phyloP scores from a whole-genome alignment of 2,797 vertebrate genomes.

The Megaceryle alcyon region DNA sequence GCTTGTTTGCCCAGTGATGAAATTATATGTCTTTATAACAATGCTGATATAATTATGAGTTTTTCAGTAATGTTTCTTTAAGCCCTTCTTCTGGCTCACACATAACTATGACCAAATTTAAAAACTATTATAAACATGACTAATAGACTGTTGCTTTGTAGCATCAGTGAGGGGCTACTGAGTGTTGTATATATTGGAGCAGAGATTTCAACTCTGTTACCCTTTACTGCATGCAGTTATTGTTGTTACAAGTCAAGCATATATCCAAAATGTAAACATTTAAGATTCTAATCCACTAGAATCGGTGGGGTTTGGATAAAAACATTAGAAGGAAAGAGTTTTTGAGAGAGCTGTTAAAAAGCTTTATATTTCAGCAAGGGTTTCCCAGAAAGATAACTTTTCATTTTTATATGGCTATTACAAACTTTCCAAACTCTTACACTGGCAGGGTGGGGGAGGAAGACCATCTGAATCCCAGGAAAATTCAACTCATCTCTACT shows the following conservation, averaged over 20 bases:
- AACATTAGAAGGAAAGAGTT: neutral
- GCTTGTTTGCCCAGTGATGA: neutral
- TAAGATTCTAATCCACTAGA: neutral
- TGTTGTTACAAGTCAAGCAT: neutral
- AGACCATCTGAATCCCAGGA: neutral
- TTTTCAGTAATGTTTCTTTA: neutral
- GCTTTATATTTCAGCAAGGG: neutral
- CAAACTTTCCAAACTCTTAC: neutral
- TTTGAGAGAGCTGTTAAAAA: neutral
- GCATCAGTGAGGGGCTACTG: neutral
- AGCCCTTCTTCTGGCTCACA: neutral
- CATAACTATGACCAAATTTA: neutral
- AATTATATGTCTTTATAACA: neutral
- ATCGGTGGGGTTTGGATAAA: neutral
- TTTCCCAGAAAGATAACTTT: neutral
- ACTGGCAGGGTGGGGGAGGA: no score
- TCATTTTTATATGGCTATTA: neutral
- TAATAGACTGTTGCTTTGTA: neutral
- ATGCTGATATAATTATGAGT: neutral
- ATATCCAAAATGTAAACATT: neutral
- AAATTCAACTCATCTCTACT: neutral
- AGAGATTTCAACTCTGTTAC: neutral
- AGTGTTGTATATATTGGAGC: neutral
- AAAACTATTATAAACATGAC: neutral
- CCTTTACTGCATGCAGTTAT: neutral